Evolutionary conservation across 2,797 vertebrate genomes (phyloP).

Genomic region (Urocyon cinereoargenteus): DNA sequence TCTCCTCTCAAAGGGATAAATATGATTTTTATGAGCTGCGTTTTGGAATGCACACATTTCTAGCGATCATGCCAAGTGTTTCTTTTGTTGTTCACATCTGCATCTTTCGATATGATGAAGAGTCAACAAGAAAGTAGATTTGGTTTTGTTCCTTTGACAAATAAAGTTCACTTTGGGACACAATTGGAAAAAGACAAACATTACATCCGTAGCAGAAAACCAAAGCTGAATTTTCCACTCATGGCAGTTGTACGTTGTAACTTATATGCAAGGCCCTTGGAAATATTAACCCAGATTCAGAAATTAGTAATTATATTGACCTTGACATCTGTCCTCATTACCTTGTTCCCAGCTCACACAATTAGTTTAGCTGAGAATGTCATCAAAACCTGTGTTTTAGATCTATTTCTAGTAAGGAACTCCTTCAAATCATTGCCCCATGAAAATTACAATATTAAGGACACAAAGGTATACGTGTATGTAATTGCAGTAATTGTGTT

Average conservation of each 20-base stretch:
- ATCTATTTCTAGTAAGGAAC: slow-evolving; percentile 86
- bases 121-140: slow-evolving; percentile 68
- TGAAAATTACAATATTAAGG: slow-evolving; percentile 83
- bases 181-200: slow-evolving; percentile 43
- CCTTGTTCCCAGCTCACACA: slow-evolving; percentile 87
- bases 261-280: slow-evolving; percentile 67
- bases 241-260: slow-evolving; percentile 41
- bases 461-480: slow-evolving; percentile 78
- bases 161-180: slow-evolving; percentile 76
- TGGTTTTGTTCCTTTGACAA: slow-evolving; percentile 63
- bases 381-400: slow-evolving; percentile 87
- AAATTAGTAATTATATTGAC: slow-evolving; percentile 91
- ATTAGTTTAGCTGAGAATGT: slow-evolving; percentile 85
- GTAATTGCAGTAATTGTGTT: slow-evolving; percentile 84
- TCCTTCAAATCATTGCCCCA: slow-evolving; percentile 82
- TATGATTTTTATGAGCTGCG: slow-evolving; percentile 71
- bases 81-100: slow-evolving; percentile 77
- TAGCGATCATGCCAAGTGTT: slow-evolving; percentile 75
- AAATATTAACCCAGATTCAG: slow-evolving; percentile 90
- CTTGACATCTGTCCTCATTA: slow-evolving; percentile 89
- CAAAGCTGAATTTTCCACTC: slow-evolving; percentile 65
- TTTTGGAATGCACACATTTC: slow-evolving; percentile 72
- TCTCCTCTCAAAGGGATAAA: slow-evolving; percentile 70
- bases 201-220: background rate
- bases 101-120: slow-evolving; percentile 68